Evolutionary conservation across 2,797 vertebrate species (phyloP).

Genomic region (Cichlasoma orientale): DNA sequence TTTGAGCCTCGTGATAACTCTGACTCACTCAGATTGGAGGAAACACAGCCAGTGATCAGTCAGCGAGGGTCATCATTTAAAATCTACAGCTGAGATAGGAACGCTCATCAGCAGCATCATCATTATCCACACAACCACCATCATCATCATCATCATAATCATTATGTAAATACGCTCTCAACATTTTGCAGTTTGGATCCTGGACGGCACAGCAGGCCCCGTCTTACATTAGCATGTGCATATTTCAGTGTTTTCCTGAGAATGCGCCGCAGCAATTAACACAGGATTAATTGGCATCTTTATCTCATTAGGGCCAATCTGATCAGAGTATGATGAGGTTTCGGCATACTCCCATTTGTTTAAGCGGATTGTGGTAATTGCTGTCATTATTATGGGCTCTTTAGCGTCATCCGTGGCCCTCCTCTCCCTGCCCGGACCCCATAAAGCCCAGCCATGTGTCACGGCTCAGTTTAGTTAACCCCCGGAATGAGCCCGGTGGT

Average conservation of each 20-base stretch:
- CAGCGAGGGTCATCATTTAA: conserved; percentile 50
- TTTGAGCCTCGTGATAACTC: conserved; percentile 47
- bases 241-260: conserved; percentile 94
- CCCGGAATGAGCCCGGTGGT: conserved; percentile 82
- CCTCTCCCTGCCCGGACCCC: conserved; percentile 77
- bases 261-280: conserved; percentile 97
- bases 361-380: conserved; percentile 99
- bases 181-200: conserved; percentile 57
- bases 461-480: conserved; percentile 91
- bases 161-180: conserved; percentile 67
- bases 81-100: conserved; percentile 50
- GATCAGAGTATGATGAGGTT: conserved; percentile 99
- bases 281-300: conserved; percentile 99
- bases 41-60: conserved; percentile 36
- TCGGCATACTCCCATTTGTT: conserved; percentile 96
- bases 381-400: conserved; percentile 98
- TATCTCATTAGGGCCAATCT: conserved; percentile 99
- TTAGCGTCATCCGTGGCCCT: conserved; percentile 94
- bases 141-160: conserved; percentile 46
- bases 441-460: conserved; percentile 97
- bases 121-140: conserved; percentile 48
- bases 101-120: conserved; percentile 45
- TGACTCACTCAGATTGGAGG: conserved; percentile 10
- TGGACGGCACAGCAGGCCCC: conserved; percentile 84
- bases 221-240: conserved; percentile 93